Conservation (phyloP, 2,113 vertebrate species). For the Cebidichthys violaceus region DNA sequence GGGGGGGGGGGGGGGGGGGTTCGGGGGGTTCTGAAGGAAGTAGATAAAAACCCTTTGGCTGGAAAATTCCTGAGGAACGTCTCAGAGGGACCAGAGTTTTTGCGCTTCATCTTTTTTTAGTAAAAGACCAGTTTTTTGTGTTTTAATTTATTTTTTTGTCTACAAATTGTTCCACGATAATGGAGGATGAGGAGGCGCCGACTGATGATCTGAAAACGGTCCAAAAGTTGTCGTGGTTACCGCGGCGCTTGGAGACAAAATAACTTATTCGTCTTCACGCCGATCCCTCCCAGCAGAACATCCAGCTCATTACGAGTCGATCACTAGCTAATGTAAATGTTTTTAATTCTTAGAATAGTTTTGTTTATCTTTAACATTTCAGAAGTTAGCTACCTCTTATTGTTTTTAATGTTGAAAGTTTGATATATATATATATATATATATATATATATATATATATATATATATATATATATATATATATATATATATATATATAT, state of each 20-base stretch:
- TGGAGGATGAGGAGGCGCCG: background rate
- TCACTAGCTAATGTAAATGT: slow-evolving; percentile 46
- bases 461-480: too few relatives aligned
- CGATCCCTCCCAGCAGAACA: background rate
- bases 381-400: slow-evolving; percentile 72
- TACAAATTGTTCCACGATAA: slow-evolving; percentile 5
- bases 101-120: slow-evolving; percentile 18
- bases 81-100: slow-evolving; percentile 1
- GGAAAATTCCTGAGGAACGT: background rate
- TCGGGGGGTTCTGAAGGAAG: background rate
- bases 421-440: too few relatives aligned
- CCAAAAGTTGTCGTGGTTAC: background rate
- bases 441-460: too few relatives aligned
- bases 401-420: background rate
- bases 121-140: slow-evolving; percentile 28
- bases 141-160: slow-evolving; percentile 65
- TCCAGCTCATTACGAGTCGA: slow-evolving; percentile 34
- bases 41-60: background rate
- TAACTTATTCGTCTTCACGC: background rate
- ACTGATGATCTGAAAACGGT: background rate
- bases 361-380: slow-evolving; percentile 41
- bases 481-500: too few relatives aligned
- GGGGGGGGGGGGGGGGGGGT: background rate
- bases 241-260: background rate
- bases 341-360: slow-evolving; percentile 48